Conservation (phyloP, 2,797 vertebrate genomes). For the Arnoldichthys spilopterus region DNA sequence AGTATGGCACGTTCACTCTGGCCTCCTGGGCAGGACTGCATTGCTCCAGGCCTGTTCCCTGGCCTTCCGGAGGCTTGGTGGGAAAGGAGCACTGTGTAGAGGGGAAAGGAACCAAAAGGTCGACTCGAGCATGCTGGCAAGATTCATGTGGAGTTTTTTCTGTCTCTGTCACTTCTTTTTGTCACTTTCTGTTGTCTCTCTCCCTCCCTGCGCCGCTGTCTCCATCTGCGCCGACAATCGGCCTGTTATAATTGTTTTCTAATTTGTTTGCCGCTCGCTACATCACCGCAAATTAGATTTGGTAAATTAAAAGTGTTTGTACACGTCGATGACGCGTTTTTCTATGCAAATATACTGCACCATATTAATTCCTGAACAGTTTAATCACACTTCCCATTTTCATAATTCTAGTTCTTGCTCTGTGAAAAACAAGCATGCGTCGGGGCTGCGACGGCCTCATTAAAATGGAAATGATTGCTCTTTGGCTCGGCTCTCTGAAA, state of each 20-base stretch:
- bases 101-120: conserved; percentile 39
- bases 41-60: conserved; percentile 39
- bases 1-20: conserved; percentile 39
- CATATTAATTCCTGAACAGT: conserved; percentile 36
- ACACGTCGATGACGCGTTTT: conserved; percentile 32
- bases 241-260: conserved; percentile 37
- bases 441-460: conserved; percentile 38
- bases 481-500: conserved; percentile 29
- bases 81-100: conserved; percentile 3
- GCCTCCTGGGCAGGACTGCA: conserved; percentile 37
- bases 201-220: conserved; percentile 3
- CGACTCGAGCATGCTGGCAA: conserved; percentile 20
- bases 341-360: conserved; percentile 28
- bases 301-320: conserved; percentile 27
- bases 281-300: conserved; percentile 41
- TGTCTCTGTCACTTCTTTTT: not conserved
- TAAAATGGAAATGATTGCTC: conserved; percentile 48
- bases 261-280: conserved; percentile 43
- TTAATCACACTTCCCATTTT: conserved; percentile 36
- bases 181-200: not conserved
- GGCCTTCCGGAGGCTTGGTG: conserved; percentile 44
- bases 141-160: conserved; percentile 26
- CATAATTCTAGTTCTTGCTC: conserved; percentile 21
- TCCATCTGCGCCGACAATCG: conserved; percentile 14
- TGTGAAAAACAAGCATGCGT: conserved; percentile 29